Percentiles rank a stretch among this genome's conserved stretches.
These are phyloP conservation scores for Otolemur garnettii DNA, from an alignment of 2,113 vertebrate species.

Conservation along the genomic window DNA sequence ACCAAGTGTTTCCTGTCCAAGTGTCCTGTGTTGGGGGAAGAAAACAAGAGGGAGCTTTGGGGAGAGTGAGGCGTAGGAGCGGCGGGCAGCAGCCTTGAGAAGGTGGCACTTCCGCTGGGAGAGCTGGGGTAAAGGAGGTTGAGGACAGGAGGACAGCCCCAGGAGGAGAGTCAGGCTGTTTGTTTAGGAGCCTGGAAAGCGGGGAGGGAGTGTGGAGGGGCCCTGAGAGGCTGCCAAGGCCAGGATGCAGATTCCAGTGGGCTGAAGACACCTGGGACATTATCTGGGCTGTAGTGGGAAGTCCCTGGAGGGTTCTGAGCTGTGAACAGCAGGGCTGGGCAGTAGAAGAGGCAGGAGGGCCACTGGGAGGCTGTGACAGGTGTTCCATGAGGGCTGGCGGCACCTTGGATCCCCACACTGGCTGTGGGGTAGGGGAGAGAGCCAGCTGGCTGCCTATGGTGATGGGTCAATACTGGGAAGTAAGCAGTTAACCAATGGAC, in stretches of 20 bases:
- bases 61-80: neutral
- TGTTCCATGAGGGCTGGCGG: neutral
- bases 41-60: neutral
- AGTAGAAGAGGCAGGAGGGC: neutral
- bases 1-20: neutral
- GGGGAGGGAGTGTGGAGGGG: neutral
- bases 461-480: too few relatives aligned
- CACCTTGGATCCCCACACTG: neutral
- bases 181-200: neutral
- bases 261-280: neutral
- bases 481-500: neutral
- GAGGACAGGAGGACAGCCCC: neutral
- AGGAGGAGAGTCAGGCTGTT: fast-evolving
- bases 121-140: fast-evolving
- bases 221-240: neutral
- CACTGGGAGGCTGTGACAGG: neutral
- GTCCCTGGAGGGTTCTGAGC: neutral
- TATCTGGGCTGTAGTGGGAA: neutral
- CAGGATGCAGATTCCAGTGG: neutral
- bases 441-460: neutral
- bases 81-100: neutral
- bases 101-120: neutral
- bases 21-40: neutral
- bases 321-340: fast-evolving
- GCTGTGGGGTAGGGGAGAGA: neutral